Evolutionary conservation across 2,797 vertebrate genomes (phyloP), one percentile per base, ranked within the genome.

Genomic region (Xyrichtys novacula): DNA sequence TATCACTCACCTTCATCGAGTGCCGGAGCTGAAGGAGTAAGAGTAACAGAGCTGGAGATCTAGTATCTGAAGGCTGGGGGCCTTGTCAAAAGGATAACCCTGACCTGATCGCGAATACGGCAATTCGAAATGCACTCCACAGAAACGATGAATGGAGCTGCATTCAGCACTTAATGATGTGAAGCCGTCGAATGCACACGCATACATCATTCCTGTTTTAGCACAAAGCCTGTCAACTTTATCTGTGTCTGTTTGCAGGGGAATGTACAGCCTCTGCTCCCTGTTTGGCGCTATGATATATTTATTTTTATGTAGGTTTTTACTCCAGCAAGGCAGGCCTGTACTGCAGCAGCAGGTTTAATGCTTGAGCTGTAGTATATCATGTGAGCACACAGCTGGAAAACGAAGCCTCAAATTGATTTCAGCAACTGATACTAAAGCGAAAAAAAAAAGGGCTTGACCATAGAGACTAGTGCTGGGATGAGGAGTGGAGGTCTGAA

Each of bases 391-490:
- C 64, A 69, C 71, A 82, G 64, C 64, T 65, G 47, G 63, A 78
- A 53, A 65, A 69, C 17, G 26, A 64, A 52, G 15, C 42, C 50
- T 64, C 11, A 73, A 68, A 85, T 56, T 79, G 74, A 85, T 88
- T 77, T 17, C 38, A 69, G 56, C 42, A 55, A 63, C 65, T 65
- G 70, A 85, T 77, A 68, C 71, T 28, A 38, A 70, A 72, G 55
- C 4, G 44, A 46, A 19, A n/a, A 59, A 19, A n/a, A 59, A 70
- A 65, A 19, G 40, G 52, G 65, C 17, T 32, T 61, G 70, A 81
- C 75, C 43, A 22, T 47, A 48, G 66, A 70, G 74, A 73, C 52
- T 63, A 6, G 17, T 0, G 22, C 34, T 15, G 42, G 55, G 38
- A 42, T 58, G 25, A 47, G 52, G 64, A 75, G 43, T 16, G 69